phyloP scores from a whole-genome alignment of 2,797 vertebrate species.

The Sebastes iracundus region DNA sequence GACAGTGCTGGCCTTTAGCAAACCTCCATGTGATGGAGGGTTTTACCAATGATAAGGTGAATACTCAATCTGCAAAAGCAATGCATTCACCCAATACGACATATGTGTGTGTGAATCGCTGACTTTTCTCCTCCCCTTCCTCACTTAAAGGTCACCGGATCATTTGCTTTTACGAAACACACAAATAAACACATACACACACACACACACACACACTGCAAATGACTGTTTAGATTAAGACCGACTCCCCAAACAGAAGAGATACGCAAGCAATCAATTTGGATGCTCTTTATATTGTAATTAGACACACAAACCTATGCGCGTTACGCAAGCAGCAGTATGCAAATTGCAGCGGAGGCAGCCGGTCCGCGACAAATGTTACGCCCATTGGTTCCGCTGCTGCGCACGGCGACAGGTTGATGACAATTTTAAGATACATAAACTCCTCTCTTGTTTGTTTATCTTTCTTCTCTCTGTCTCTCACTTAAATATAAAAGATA shows the following conservation, averaged over 20 bases:
- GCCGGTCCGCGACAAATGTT: slow-evolving; percentile 51
- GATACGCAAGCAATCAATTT: slow-evolving; percentile 47
- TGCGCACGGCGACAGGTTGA: not conserved
- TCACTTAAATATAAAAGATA: not conserved
- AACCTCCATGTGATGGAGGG: slow-evolving; percentile 51
- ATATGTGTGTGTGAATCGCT: not conserved
- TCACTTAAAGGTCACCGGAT: slow-evolving; percentile 34
- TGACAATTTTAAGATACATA: slow-evolving; percentile 45
- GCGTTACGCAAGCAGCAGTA: slow-evolving; percentile 57
- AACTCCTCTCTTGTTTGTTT: slow-evolving; percentile 17
- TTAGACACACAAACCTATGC: slow-evolving; percentile 54
- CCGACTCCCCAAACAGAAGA: slow-evolving; percentile 5
- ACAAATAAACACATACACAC: not conserved
- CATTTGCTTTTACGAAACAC: slow-evolving; percentile 12
- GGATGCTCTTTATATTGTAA: slow-evolving; percentile 50
- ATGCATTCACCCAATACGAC: slow-evolving; percentile 21
- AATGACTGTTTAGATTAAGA: slow-evolving; percentile 31
- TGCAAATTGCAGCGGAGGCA: slow-evolving; percentile 56
- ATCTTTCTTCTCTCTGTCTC: not conserved
- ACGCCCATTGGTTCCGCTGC: slow-evolving; percentile 24
- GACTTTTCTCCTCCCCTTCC: not conserved
- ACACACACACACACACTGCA: not conserved
- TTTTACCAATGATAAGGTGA: slow-evolving; percentile 28
- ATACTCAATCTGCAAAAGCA: slow-evolving; percentile 31
- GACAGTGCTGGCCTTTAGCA: slow-evolving; percentile 63